Evolutionary conservation across 2,113 vertebrate genomes (phyloP).

Genomic region (Gila orcuttii): DNA sequence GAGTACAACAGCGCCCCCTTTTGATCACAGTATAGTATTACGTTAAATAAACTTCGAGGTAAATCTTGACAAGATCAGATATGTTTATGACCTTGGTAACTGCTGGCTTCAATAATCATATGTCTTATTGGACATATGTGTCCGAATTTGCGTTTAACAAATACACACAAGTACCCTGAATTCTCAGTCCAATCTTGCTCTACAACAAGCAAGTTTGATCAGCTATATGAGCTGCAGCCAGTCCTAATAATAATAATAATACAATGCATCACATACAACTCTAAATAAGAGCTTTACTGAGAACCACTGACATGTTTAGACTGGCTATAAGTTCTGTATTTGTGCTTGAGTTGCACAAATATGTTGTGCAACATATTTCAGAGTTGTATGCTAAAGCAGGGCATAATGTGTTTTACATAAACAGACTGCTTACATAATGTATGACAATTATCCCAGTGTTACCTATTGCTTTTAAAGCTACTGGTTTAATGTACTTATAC

Average conservation of each 20-base stretch:
- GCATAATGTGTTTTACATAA: not conserved
- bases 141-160: not conserved
- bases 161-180: not conserved
- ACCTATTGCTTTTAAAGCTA: not conserved
- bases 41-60: not conserved
- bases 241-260: not conserved
- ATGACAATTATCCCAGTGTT: not conserved
- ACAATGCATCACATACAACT: not conserved
- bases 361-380: no score
- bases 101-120: not conserved
- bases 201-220: not conserved
- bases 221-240: not conserved
- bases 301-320: not conserved
- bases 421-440: not conserved
- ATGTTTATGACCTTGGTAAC: not conserved
- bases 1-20: not conserved
- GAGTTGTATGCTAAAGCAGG: not conserved
- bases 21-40: not conserved
- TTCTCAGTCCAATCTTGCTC: not conserved
- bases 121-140: not conserved
- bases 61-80: not conserved
- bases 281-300: not conserved
- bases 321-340: not conserved
- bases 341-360: no score
- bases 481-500: not conserved